A percentile compares a stretch with the other conserved stretches of the same genome.
Evolutionary conservation across 92 coral and sea anemone species (phyloP).

Genomic region (Montipora capitata): DNA sequence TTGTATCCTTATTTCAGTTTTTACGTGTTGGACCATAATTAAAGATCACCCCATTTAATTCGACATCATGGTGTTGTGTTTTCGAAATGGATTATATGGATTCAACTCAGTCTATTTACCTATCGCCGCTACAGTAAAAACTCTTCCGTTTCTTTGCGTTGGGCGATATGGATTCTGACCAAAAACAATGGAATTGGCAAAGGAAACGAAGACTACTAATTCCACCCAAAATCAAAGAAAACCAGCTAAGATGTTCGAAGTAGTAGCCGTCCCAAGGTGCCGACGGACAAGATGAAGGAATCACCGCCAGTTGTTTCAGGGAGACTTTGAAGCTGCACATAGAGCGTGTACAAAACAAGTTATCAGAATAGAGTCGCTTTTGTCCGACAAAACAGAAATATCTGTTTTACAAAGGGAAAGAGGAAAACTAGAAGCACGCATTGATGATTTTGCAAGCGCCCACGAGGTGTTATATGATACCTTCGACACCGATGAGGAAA

Average conservation of each 20-base stretch:
- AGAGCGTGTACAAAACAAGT: conserved; percentile 9
- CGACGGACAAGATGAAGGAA: conserved; percentile 25
- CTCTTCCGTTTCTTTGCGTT: neutral
- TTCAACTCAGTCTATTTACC: neutral
- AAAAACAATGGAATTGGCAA: no score
- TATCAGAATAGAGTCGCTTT: neutral
- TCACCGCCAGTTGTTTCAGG: conserved; percentile 10
- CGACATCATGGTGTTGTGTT: no score
- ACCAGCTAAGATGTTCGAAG: neutral
- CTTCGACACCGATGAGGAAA: conserved; percentile 2
- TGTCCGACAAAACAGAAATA: neutral
- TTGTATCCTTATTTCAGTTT: no score
- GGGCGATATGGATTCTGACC: neutral
- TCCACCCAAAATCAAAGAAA: no score
- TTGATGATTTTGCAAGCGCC: conserved; percentile 9
- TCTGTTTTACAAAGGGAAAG: neutral
- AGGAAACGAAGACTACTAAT: no score
- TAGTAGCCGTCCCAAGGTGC: conserved; percentile 5
- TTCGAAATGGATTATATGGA: neutral
- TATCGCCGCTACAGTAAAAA: conserved; percentile 22
- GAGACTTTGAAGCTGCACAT: neutral
- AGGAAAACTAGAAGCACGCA: conserved; percentile 1
- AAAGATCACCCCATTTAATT: no score
- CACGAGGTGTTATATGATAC: conserved; percentile 5
- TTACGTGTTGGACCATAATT: no score